Base-by-base conservation (phyloP, 2,113 vertebrate species). In the Pangasianodon hypophthalmus region DNA sequence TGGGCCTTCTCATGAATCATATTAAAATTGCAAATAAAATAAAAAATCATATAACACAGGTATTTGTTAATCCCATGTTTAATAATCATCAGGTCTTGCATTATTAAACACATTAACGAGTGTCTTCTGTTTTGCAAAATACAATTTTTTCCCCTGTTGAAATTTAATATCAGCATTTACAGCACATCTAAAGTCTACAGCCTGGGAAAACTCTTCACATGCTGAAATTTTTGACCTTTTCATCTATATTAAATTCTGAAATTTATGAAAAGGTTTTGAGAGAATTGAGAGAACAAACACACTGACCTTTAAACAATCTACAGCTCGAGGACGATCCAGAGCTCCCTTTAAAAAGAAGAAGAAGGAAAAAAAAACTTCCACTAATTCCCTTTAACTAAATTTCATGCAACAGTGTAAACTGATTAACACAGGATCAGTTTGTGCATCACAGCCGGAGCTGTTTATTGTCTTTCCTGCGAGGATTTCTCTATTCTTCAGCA, bases 271-370 rank as follows among this genome's bases (percentile, higher is more conserved):
- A 84, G 82, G 82, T 84, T 84, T 62, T 6, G 21, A 46, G 82
- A 62, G 82, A 84, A 84, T 84, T 62, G 82, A 84, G 41, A 84
- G 21, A 62, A 84, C 82, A 84, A 84, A 46, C 54, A 8, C 81
- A 60, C 21, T 77, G 71, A 60, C 86, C 86, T 77, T 58, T 84
- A 84, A 44, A 84, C 82, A 44, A 4, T 62, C 82, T 24, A 62
- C 82, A 84, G 82, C 56, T 62, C 5, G 0, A 84, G 24, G 37
- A 14, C 21, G 1, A 84, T 14, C 82, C 56, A 10, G 54, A 56
- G 37, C 16, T 26, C 32, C 21, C 2, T 32, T 32, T 19, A 58
- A 29, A n/a, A n/a, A 67, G 11, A 4, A 71, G 4, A n/a, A 37
- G 18, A 14, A 18, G 5, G 13, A 10, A 44, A 41, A 9, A 75